Base-by-base conservation (phyloP, 2,797 vertebrate species). In the Coregonus sp. region DNA sequence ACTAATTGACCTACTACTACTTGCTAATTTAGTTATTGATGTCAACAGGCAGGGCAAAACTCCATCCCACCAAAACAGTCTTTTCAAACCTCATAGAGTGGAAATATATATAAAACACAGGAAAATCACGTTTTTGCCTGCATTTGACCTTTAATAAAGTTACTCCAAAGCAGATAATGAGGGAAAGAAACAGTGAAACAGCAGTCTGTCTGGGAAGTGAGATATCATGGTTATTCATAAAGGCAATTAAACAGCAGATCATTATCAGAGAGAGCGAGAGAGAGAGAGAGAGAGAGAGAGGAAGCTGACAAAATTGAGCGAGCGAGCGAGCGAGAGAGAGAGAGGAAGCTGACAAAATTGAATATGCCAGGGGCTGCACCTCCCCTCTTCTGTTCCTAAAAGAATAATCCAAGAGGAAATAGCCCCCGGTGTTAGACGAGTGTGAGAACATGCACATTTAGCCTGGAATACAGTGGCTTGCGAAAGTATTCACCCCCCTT, bases 151-250 rank as follows among this genome's bases (percentile, higher is more conserved):
- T 67, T 70, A 66, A 77, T 75, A 72, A 66, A 70, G 25, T 29
- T 67, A 67, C 77, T 66, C 50, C 75, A 52, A 56, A 77, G 50
- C 66, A 16, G 67, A 67, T 68, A 51, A 75, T 11, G 18, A 59
- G 31, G 61, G 67, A 61, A 47, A 63, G 54, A 15, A 29, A 54
- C 29, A 50, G 31, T 29, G 33, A 47, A 68, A 33, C 11, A 72
- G 14, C 31, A 33, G 65, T 33, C 0, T 16, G 59, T 16, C 67
- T 75, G 56, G 15, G 33, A 61, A 20, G 31, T 12, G 70, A 74
- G 31, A 73, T 54, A 56, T n/a, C 50, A 35, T 20, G 79, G n/a
- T 59, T 71, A 47, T 70, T 77, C 67, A 56, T 56, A n/a, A 74
- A 77, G 75, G 14, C 54, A 25, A 65, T 25, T 20, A 5, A 65